These are phyloP conservation scores for Acrossocheilus fasciatus DNA, from an alignment of 2,797 vertebrate species.

Conservation along the genomic window DNA sequence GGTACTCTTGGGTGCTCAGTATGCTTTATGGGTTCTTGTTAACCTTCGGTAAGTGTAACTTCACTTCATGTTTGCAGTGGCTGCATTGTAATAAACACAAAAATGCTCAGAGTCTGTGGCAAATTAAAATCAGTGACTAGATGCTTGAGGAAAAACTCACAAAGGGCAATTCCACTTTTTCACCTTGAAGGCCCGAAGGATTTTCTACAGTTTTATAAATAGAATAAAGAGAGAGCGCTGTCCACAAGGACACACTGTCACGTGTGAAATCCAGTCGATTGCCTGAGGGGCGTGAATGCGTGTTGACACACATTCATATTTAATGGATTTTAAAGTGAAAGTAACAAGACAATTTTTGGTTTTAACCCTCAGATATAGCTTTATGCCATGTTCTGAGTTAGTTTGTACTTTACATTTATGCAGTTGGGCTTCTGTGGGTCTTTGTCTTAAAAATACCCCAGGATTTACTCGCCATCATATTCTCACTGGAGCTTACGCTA, in stretches of 20 bases:
- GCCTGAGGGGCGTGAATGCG: background rate
- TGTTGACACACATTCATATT: background rate
- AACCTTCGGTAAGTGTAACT: conserved; percentile 89
- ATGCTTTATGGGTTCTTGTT: conserved; percentile 98
- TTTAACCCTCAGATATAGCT: background rate
- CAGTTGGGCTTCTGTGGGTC: background rate
- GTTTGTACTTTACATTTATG: too few species aligned
- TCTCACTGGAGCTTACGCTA: too few species aligned
- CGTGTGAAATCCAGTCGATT: conserved; percentile 8
- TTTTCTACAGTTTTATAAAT: conserved; percentile 26
- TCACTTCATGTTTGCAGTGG: background rate
- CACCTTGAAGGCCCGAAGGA: background rate
- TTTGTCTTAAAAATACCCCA: too few species aligned
- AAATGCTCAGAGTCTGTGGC: background rate
- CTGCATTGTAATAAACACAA: background rate
- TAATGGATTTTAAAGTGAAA: conserved; percentile 12
- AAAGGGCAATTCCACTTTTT: conserved; percentile 4
- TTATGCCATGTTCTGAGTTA: background rate
- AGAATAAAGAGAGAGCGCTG: conserved; percentile 16
- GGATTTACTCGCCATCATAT: too few species aligned
- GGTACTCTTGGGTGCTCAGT: conserved; percentile 97
- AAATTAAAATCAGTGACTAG: background rate
- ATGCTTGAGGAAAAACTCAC: background rate
- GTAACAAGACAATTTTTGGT: background rate
- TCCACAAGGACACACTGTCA: background rate